Conservation (phyloP, 2,888 invertebrate genomes). For the Phorcus lineatus region DNA sequence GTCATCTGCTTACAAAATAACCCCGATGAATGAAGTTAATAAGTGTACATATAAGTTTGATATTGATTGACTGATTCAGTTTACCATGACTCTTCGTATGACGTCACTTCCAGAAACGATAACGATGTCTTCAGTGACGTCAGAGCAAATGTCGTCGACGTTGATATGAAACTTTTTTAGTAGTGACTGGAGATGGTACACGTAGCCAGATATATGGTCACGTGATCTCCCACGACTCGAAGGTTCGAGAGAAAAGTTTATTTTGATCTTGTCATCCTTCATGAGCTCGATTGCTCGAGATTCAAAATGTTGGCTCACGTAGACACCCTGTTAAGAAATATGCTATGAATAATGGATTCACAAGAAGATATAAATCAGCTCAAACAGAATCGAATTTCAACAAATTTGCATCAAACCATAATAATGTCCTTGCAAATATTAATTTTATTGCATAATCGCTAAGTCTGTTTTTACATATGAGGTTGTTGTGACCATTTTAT, state of each 20-base stretch:
- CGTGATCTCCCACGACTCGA: slow-evolving; percentile 33
- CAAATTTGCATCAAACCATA: too few species aligned
- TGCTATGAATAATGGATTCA: background rate
- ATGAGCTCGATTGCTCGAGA: slow-evolving; percentile 25
- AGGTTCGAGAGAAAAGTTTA: slow-evolving; percentile 30
- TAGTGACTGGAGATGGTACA: background rate
- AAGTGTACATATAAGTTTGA: too few species aligned
- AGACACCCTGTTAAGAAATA: slow-evolving; percentile 27
- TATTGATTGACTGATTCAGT: too few species aligned
- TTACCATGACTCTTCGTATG: slow-evolving; percentile 28
- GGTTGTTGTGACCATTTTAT: too few species aligned
- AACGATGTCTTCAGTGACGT: slow-evolving; percentile 28
- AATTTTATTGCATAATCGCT: too few species aligned
- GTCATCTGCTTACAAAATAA: too few species aligned
- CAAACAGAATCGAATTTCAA: too few species aligned
- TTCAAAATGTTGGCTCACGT: slow-evolving; percentile 32
- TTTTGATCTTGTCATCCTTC: background rate
- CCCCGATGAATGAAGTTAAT: too few species aligned
- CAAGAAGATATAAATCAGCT: background rate
- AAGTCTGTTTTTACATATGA: too few species aligned
- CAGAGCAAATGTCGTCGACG: slow-evolving; percentile 19
- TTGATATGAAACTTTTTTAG: slow-evolving; percentile 27
- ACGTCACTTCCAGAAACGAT: slow-evolving; percentile 33
- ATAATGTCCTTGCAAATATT: too few species aligned
- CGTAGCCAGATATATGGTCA: slow-evolving; percentile 23